Conservation (phyloP, 2,888 invertebrate genomes). For the Lymantria dispar region DNA sequence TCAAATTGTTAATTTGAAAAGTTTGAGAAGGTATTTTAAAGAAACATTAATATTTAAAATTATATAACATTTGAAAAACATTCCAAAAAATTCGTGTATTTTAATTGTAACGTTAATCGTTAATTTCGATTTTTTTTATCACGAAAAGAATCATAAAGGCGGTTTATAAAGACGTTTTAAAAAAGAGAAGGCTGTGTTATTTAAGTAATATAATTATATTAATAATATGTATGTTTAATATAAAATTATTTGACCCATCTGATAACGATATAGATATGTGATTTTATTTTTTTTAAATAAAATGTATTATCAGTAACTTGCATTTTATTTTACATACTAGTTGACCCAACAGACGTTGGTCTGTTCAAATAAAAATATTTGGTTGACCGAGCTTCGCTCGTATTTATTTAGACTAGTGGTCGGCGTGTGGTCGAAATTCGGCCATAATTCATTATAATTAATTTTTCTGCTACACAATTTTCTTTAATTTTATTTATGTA, state of each 20-base stretch:
- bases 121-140: slow-evolving; percentile 21
- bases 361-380: too few relatives aligned
- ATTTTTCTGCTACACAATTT: too few relatives aligned
- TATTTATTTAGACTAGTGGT: too few relatives aligned
- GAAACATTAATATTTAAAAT: neutral
- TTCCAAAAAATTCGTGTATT: slow-evolving; percentile 25
- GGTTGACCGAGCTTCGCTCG: too few relatives aligned
- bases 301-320: slow-evolving; percentile 18
- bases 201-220: slow-evolving; percentile 18
- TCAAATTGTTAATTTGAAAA: too few relatives aligned
- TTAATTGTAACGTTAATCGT: slow-evolving; percentile 28
- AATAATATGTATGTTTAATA: slow-evolving; percentile 12
- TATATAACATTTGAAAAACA: slow-evolving; percentile 22
- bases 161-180: slow-evolving; percentile 20
- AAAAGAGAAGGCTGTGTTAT: slow-evolving; percentile 64
- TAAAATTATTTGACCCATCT: slow-evolving; percentile 16
- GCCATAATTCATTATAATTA: too few relatives aligned
- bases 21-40: neutral
- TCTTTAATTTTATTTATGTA: too few relatives aligned
- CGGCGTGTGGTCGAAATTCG: too few relatives aligned
- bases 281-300: slow-evolving; percentile 25
- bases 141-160: slow-evolving; percentile 7
- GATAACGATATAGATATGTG: slow-evolving; percentile 23
- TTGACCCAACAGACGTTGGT: too few relatives aligned
- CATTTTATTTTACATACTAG: too few relatives aligned